Conservation (phyloP, 23 tunicate species). For the Trididemnum clinides region DNA sequence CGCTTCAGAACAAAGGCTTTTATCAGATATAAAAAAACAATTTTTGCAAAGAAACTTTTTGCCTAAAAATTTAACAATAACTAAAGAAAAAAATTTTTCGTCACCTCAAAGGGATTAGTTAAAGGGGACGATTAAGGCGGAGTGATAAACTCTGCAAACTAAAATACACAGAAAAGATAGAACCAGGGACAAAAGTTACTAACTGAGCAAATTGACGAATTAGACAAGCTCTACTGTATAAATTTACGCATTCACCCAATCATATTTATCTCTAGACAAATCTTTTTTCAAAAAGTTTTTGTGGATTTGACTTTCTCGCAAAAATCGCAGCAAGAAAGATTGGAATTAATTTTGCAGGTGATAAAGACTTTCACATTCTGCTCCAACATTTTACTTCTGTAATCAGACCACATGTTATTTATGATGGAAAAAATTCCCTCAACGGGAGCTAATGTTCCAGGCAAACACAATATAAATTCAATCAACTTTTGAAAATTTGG, state of each 20-base stretch:
- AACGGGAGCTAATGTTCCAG: conserved; percentile 63
- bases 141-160: conserved; percentile 12
- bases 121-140: conserved; percentile 6
- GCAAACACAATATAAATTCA: conserved; percentile 66
- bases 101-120: background rate
- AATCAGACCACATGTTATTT: conserved; percentile 60
- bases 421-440: conserved; percentile 57
- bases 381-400: conserved; percentile 55
- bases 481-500: conserved; percentile 60
- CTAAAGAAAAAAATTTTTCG: background rate
- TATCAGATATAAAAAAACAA: conserved; percentile 18
- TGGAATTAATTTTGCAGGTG: conserved; percentile 47
- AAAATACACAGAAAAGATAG: background rate
- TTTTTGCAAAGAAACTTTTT: conserved; percentile 1
- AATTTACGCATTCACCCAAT: conserved; percentile 35
- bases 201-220: background rate
- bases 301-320: conserved; percentile 54
- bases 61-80: background rate
- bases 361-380: conserved; percentile 62
- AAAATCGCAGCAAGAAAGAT: conserved; percentile 58
- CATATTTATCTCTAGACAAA: conserved; percentile 47
- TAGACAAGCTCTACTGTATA: background rate
- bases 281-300: conserved; percentile 48
- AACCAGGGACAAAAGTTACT: conserved; percentile 1
- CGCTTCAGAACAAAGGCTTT: conserved; percentile 38